Conservation (phyloP, 2,113 vertebrate genomes). For the Acanthisitta chloris region DNA sequence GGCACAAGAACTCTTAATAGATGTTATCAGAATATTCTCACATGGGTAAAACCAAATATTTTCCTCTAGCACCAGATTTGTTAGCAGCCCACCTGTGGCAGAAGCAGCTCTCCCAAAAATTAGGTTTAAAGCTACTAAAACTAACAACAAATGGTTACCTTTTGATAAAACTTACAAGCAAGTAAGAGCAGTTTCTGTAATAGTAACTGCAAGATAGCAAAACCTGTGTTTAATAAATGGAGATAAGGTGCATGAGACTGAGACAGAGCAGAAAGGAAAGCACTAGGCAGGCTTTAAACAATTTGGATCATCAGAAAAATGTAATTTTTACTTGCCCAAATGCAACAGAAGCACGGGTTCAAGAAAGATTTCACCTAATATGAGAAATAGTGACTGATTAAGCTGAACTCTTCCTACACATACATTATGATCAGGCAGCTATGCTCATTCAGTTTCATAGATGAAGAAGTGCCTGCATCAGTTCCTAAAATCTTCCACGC, state of each 20-base stretch:
- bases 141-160: not conserved
- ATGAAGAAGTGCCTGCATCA: not conserved
- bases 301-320: not conserved
- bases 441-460: not conserved
- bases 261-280: not conserved
- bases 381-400: not conserved
- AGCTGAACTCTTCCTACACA: not conserved
- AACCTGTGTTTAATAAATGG: not conserved
- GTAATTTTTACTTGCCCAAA: not conserved
- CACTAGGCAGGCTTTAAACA: not conserved
- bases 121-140: not conserved
- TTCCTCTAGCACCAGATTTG: not conserved
- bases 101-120: not conserved
- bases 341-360: not conserved
- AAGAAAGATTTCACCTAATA: not conserved
- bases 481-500: not conserved
- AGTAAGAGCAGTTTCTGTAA: not conserved
- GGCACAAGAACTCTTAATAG: not conserved
- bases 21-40: not conserved
- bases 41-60: not conserved
- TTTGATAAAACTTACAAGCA: not conserved
- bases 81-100: not conserved
- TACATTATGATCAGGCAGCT: not conserved
- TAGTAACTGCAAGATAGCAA: accelerated
- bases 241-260: not conserved